These are phyloP conservation scores for Antechinus flavipes DNA, from an alignment of 2,113 vertebrate species.

Conservation along the genomic window DNA sequence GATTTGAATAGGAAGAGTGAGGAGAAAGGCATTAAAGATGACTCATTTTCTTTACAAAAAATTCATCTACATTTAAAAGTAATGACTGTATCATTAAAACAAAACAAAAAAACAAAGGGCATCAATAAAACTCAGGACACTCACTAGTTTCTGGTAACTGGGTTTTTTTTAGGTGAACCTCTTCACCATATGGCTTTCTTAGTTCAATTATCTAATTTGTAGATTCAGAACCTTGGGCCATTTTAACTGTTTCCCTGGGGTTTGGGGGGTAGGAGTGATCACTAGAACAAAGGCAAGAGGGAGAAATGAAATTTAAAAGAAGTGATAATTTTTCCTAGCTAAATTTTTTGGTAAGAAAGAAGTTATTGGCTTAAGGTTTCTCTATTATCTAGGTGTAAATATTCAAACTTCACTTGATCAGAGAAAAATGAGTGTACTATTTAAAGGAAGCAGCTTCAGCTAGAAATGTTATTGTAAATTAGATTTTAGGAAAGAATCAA, in stretches of 20 bases:
- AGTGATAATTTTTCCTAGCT: background rate
- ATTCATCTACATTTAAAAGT: background rate
- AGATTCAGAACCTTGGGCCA: background rate
- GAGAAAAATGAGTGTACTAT: background rate
- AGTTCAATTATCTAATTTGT: background rate
- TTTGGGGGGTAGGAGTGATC: background rate
- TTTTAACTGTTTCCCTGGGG: background rate
- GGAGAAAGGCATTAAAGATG: slow-evolving; percentile 8
- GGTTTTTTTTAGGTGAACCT: background rate
- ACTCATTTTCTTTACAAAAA: slow-evolving; percentile 3
- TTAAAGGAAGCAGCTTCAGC: background rate
- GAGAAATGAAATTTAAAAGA: background rate
- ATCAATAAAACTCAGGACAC: background rate
- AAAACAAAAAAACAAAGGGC: background rate
- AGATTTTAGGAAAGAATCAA: background rate
- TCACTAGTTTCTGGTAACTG: background rate
- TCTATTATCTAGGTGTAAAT: background rate
- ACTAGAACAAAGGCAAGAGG: background rate
- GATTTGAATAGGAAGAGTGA: slow-evolving; percentile 38
- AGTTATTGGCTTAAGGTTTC: background rate
- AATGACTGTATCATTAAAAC: background rate
- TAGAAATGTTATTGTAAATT: background rate
- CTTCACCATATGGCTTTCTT: background rate
- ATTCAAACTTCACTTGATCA: background rate
- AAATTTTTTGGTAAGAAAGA: background rate